Evolutionary conservation across 1,140 invertebrate species (phyloP).

Genomic region (Diorhabda carinulata): DNA sequence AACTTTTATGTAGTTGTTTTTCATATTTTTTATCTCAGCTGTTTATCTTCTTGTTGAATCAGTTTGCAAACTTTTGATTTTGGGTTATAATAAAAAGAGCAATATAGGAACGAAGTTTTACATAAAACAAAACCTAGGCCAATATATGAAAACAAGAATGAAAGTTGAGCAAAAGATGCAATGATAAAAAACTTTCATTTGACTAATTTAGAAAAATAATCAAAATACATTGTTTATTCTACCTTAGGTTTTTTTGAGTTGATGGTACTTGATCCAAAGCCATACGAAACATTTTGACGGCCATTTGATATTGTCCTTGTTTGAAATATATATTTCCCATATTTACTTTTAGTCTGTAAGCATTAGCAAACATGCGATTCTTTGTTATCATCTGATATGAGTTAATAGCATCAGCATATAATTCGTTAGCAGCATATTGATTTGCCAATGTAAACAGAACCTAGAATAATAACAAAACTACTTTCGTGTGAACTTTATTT

Average conservation of each 20-base stretch:
- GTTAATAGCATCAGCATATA: conserved; percentile 93
- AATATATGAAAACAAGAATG: too few species aligned
- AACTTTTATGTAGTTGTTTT: too few species aligned
- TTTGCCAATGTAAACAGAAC: conserved; percentile 91
- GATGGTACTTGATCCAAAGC: conserved; percentile 53
- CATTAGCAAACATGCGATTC: conserved; percentile 82
- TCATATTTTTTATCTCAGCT: too few species aligned
- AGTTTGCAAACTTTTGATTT: too few species aligned
- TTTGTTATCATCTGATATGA: conserved; percentile 88
- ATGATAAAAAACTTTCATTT: too few species aligned
- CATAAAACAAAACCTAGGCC: too few species aligned
- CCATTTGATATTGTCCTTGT: conserved; percentile 90
- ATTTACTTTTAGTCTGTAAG: conserved; percentile 90
- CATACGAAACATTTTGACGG: conserved; percentile 78
- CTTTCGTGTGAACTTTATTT: too few species aligned
- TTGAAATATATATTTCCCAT: conserved; percentile 98
- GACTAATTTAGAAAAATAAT: too few species aligned
- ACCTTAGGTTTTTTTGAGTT: conserved; percentile 87
- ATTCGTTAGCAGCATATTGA: conserved; percentile 90
- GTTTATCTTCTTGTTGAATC: too few species aligned
- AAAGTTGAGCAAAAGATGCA: too few species aligned
- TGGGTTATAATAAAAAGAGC: too few species aligned
- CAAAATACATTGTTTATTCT: conserved; percentile 12
- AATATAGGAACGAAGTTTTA: too few species aligned
- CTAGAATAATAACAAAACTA: conserved; percentile 48